phyloP scores from a whole-genome alignment of 2,888 invertebrate species.

The Epistrophella euchroma region DNA sequence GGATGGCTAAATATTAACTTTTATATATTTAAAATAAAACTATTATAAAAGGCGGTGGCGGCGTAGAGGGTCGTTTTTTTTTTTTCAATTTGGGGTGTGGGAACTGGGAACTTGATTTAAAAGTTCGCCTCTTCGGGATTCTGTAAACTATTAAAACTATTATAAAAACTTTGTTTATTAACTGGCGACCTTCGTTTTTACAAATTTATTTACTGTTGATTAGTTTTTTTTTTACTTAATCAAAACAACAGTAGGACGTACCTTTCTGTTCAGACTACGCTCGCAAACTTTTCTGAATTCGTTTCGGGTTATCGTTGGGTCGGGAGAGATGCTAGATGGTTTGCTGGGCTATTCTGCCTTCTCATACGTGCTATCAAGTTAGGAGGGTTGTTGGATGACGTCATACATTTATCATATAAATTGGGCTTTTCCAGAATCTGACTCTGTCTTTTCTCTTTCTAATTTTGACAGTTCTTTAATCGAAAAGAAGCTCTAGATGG shows the following conservation, averaged over 20 bases:
- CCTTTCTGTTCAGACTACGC: constrained; percentile 61
- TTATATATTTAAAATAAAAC: background rate
- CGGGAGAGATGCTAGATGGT: constrained; percentile 12
- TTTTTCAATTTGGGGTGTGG: constrained; percentile 12
- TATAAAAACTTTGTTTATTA: background rate
- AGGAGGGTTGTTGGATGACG: constrained; percentile 51
- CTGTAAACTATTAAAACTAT: background rate
- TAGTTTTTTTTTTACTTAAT: constrained; percentile 1
- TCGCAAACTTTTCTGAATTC: constrained; percentile 43
- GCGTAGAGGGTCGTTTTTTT: constrained; percentile 10
- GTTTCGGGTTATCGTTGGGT: background rate
- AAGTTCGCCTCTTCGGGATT: background rate
- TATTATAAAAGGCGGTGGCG: background rate
- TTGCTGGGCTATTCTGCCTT: constrained; percentile 13
- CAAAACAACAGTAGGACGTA: constrained; percentile 52
- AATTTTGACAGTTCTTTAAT: too few species aligned
- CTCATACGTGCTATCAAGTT: constrained; percentile 22
- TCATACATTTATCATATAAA: too few species aligned
- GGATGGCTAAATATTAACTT: constrained; percentile 26
- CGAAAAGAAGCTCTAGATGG: too few species aligned
- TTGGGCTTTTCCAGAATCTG: too few species aligned
- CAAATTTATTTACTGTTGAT: background rate
- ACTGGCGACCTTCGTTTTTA: constrained; percentile 23
- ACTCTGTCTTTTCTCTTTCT: too few species aligned
- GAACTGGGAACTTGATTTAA: background rate